Percentiles rank a stretch among this genome's conserved stretches.
These are phyloP conservation scores for Okapia johnstoni DNA, from an alignment of 2,113 vertebrate genomes.

Conservation along the genomic window DNA sequence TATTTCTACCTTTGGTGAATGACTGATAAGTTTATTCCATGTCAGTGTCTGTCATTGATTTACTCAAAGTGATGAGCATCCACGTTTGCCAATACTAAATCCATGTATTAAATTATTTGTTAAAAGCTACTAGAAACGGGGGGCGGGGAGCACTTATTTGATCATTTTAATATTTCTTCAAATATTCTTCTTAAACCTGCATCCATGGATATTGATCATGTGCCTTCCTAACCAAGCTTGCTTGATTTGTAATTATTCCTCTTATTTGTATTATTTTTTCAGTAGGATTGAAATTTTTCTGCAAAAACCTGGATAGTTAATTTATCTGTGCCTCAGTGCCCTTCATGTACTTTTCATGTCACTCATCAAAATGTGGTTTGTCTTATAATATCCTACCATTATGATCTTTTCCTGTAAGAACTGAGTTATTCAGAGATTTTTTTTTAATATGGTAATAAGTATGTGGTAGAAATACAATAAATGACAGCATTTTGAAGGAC, in stretches of 20 bases:
- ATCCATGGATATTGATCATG: background rate
- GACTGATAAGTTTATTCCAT: background rate
- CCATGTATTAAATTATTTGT: background rate
- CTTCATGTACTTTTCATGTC: background rate
- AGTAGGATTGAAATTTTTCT: background rate
- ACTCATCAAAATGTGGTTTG: background rate
- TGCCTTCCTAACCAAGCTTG: background rate
- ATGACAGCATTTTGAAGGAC: background rate
- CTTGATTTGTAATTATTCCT: background rate
- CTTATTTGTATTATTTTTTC: background rate
- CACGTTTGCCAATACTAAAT: background rate
- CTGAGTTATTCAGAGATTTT: background rate
- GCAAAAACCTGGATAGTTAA: background rate
- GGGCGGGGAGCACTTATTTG: background rate
- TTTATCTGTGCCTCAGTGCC: background rate
- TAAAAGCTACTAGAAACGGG: background rate
- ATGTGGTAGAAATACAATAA: background rate
- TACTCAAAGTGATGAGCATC: background rate
- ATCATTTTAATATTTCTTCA: background rate
- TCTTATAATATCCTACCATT: background rate
- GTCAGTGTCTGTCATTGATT: conserved; percentile 5
- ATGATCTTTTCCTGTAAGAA: background rate
- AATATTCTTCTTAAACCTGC: background rate
- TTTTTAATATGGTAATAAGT: background rate
- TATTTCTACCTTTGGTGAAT: background rate